A percentile compares a stretch with the other conserved stretches of the same genome.
Evolutionary conservation across 2,113 vertebrate genomes (phyloP).

Genomic region (Antechinus stuartii): DNA sequence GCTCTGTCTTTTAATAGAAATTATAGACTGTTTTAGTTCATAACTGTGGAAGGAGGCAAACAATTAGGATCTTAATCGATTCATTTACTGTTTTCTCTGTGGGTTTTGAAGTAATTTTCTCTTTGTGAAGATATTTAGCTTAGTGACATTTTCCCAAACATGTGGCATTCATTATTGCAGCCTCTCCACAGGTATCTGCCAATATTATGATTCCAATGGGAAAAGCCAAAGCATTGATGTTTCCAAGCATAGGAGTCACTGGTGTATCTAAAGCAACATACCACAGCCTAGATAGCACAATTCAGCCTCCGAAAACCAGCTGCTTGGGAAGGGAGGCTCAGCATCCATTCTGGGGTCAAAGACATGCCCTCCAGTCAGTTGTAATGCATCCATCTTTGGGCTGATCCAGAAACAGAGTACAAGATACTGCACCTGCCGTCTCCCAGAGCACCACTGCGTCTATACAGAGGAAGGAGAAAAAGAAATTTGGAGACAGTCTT

Average conservation of each 20-base stretch:
- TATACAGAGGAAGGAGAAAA: background rate
- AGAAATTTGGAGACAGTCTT: background rate
- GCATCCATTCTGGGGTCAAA: background rate
- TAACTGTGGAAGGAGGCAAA: background rate
- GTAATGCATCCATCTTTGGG: background rate
- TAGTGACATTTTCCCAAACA: constrained; percentile 12
- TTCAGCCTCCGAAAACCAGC: background rate
- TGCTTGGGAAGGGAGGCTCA: background rate
- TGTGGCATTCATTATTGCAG: background rate
- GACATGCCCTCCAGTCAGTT: background rate
- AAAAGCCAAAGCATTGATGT: background rate
- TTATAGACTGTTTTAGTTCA: background rate
- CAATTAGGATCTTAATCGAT: constrained; percentile 2
- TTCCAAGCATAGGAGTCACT: background rate
- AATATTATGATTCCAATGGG: background rate
- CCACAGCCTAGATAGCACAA: background rate
- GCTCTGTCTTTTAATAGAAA: constrained; percentile 11
- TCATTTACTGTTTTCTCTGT: constrained; percentile 5
- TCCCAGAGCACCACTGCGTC: background rate
- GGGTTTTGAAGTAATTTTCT: constrained; percentile 23
- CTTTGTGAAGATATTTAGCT: background rate
- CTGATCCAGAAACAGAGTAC: background rate
- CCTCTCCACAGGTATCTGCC: background rate
- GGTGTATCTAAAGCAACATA: background rate
- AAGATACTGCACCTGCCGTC: background rate